Evolutionary conservation across 2,888 invertebrate genomes (phyloP), one percentile per base, ranked within the genome.

Genomic region (Thelaira solivaga): DNA sequence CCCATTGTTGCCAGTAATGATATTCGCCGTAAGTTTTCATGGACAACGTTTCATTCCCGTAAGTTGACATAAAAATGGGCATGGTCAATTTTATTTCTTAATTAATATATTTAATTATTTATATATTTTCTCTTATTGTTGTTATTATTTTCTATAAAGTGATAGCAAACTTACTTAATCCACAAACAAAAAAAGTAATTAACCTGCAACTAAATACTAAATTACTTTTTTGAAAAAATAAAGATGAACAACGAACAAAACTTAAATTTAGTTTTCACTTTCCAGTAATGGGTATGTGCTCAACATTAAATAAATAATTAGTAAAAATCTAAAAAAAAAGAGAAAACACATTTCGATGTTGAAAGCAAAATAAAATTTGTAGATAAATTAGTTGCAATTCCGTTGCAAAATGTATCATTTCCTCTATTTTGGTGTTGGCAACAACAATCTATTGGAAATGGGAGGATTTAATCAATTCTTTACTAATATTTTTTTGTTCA

Each of bases 351-450:
- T 13, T 49, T 29, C 47, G 26, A 18, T 26, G 34, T 47, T 68
- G 18, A 57, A 47, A 51, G 45, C 11, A 55, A 65, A 76, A 45
- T 64, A 49, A 43, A 71, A 76, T 71, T 65, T 71, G 29, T 36
- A 47, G 45, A 51, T 51, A 71, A 71, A 76, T 76, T 76, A 76
- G 53, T 71, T 76, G 51, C 65, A 71, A 71, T 71, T 76, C 76
- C 76, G 76, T 76, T 76, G 36, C 53, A 59, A 76, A 71, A 61
- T 76, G 18, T 53, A 65, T 53, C 20, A 76, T 76, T 76, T 76
- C 71, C 71, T 36, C 39, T 24, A 20, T 65, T 53, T 20, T 34
- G 41, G 31, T 49, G 18, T 51, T 61, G 34, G 49, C 34, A 43
- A 43, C 24, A 43, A 34, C 18, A 61, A 39, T 59, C 31, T 43